phyloP scores from a whole-genome alignment of 2,113 vertebrate species.

The Bucco capensis region DNA sequence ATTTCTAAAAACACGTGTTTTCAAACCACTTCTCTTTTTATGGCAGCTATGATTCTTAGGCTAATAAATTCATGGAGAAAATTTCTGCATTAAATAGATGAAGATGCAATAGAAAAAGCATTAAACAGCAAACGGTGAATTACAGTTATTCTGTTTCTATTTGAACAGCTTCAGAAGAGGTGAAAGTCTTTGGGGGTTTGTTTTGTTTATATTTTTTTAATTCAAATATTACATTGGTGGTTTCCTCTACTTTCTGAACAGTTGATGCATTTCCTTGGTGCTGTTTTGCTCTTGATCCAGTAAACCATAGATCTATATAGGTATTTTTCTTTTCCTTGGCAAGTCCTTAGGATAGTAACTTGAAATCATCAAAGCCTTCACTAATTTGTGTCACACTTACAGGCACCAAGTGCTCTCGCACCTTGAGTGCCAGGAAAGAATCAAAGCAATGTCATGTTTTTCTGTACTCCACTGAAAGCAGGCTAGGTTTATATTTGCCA shows the following conservation, averaged over 20 bases:
- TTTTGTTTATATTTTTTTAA: neutral
- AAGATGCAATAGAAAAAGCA: neutral
- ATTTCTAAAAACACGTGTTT: neutral
- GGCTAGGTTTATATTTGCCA: neutral
- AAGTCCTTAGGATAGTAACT: neutral
- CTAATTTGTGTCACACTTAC: neutral
- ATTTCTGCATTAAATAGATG: neutral
- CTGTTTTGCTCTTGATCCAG: neutral
- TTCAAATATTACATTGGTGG: neutral
- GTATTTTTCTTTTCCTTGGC: neutral
- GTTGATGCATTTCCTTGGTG: neutral
- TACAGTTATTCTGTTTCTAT: neutral
- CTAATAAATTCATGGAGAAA: neutral
- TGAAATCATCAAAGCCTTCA: neutral
- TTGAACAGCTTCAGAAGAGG: neutral
- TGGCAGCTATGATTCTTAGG: neutral
- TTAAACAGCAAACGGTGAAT: neutral
- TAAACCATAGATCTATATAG: neutral
- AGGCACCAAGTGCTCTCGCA: neutral
- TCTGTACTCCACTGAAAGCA: neutral
- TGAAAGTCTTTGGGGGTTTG: neutral
- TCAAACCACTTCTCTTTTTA: neutral
- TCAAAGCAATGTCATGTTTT: neutral
- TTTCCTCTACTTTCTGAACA: neutral
- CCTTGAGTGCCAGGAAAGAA: neutral